Percentiles rank a stretch among this genome's conserved stretches.
Conservation (phyloP, 2,797 vertebrate genomes). For the Xenentodon cancila region DNA sequence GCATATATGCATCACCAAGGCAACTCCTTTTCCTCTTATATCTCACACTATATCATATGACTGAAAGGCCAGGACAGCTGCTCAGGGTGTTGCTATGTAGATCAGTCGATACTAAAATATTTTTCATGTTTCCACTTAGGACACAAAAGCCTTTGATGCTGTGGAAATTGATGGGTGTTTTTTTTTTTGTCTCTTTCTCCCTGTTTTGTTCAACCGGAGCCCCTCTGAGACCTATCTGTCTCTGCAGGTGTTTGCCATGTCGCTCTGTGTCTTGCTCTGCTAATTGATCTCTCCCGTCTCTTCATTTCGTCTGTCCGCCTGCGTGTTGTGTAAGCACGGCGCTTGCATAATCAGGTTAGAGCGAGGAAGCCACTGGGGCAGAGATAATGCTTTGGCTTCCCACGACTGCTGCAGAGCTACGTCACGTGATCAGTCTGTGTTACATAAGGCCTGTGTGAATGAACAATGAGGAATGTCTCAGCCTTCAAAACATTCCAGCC, state of each 20-base stretch:
- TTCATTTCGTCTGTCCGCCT: conserved; percentile 29
- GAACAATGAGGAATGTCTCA: conserved; percentile 84
- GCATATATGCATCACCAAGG: conserved; percentile 38
- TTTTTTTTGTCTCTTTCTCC: background rate
- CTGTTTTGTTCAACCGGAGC: conserved; percentile 1
- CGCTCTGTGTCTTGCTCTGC: conserved; percentile 19
- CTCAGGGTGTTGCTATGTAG: conserved; percentile 9
- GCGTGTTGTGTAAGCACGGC: conserved; percentile 68
- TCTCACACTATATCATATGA: conserved; percentile 9
- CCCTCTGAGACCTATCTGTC: background rate
- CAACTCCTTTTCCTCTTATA: conserved; percentile 9
- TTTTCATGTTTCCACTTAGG: background rate
- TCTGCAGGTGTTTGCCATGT: background rate
- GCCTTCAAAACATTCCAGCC: conserved; percentile 79
- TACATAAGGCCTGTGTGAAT: conserved; percentile 82
- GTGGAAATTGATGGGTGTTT: background rate
- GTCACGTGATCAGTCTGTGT: conserved; percentile 77
- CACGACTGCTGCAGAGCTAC: conserved; percentile 73
- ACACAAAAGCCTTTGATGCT: background rate
- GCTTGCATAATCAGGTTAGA: conserved; percentile 79
- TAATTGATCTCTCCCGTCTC: conserved; percentile 21
- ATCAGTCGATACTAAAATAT: background rate
- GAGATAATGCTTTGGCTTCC: conserved; percentile 77
- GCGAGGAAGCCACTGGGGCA: conserved; percentile 70
- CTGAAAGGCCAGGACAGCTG: conserved; percentile 13